A percentile compares a stretch with the other conserved stretches of the same genome.
Evolutionary conservation across 2,888 invertebrate species (phyloP).

Genomic region (Acleris cristana): DNA sequence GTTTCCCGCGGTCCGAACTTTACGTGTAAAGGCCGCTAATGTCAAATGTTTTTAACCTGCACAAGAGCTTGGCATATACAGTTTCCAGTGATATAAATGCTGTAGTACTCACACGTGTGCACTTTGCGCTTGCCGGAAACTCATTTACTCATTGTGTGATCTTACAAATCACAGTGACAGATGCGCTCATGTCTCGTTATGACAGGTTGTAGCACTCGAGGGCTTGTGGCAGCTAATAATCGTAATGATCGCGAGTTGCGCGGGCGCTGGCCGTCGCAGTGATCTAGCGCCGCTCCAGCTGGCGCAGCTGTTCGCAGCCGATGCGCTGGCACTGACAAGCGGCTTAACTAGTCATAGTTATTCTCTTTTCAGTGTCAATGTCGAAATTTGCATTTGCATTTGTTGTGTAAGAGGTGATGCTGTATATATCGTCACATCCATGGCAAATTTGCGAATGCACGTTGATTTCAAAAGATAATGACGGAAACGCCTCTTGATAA

Average conservation of each 20-base stretch:
- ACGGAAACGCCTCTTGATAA: too few relatives aligned
- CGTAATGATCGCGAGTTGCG: slow-evolving; percentile 34
- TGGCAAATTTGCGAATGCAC: too few relatives aligned
- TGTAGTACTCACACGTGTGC: too few relatives aligned
- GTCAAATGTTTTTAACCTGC: too few relatives aligned
- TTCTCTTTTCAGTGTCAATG: slow-evolving; percentile 61
- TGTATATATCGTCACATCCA: too few relatives aligned
- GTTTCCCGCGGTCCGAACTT: too few relatives aligned
- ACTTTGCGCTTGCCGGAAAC: not conserved
- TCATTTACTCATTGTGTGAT: not conserved
- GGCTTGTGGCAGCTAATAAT: slow-evolving; percentile 1
- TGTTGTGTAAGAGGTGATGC: too few relatives aligned
- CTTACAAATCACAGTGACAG: not conserved
- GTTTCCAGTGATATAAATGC: too few relatives aligned
- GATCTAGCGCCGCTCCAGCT: slow-evolving; percentile 37
- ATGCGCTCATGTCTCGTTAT: slow-evolving; percentile 3
- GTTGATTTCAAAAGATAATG: too few relatives aligned
- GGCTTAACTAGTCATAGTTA: slow-evolving; percentile 54
- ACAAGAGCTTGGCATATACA: too few relatives aligned
- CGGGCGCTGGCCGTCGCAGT: slow-evolving; percentile 44
- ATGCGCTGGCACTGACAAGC: slow-evolving; percentile 48
- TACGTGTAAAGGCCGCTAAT: too few relatives aligned
- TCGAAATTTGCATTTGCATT: slow-evolving; percentile 35
- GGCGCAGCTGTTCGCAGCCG: slow-evolving; percentile 52
- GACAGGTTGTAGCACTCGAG: slow-evolving; percentile 6